Base-by-base conservation (phyloP, 2,888 invertebrate species). In the Campopleginae sp. region DNA sequence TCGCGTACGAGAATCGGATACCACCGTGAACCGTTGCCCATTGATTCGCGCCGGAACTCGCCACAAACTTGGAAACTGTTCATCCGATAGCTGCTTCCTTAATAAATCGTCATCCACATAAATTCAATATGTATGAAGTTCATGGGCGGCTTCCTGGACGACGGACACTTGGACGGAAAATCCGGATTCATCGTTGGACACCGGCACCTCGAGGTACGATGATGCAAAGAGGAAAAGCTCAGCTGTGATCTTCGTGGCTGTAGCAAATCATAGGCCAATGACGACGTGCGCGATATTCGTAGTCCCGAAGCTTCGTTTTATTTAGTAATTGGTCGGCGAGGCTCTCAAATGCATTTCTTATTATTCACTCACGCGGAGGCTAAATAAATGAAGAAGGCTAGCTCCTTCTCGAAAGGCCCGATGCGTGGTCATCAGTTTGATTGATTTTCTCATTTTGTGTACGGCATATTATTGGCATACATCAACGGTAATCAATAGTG, bases 401-500 rank as follows among this genome's bases (percentile, higher is more conserved):
- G 76, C 65, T 74, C 66, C 77, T 74, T 51, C 74, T 66, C 68
- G 66, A 72, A 58, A 58, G 42, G 27, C 61, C 54, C 65, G 72
- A 61, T 72, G 46, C 63, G 65, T 66, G 79, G 19, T 38, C 80
- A 61, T 70, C 79, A 61, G 58, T 78, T 70, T 87, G 87, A 87
- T 87, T 84, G 81, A 87, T 87, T 86, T 77, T 80, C 83, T 86
- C 85, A 86, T 87, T 87, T 84, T 76, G 72, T 79, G 68, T 85
- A 80, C 81, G 68, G 75, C 80, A 83, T 77, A 85, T 77, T 85
- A 85, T 87, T 86, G 86, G 82, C 82, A 87, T 87, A 86, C 71
- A 87, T 87, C 87, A 87, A 82, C 81, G 66, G 81, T 86, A 87
- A 87, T 87, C 87, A 87, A 87, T 87, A 85, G 86, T 86, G 81